phyloP scores from a whole-genome alignment of 92 coral and sea anemone genomes.

The Paragorgia papillata region DNA sequence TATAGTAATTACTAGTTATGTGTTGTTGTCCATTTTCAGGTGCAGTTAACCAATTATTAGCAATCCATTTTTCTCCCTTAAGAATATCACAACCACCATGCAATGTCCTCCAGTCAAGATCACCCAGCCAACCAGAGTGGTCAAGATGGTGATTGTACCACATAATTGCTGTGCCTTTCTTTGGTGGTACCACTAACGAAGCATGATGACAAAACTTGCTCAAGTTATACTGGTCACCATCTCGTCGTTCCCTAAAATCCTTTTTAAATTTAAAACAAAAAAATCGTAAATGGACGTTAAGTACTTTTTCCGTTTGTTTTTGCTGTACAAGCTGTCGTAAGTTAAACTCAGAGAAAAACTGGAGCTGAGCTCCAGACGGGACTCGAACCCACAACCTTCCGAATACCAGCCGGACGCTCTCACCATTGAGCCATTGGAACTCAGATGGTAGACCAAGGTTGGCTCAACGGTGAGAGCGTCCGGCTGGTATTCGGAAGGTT shows the following conservation, averaged over 20 bases:
- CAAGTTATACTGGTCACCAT: constrained; percentile 77
- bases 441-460: too few relatives aligned
- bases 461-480: too few relatives aligned
- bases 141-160: constrained; percentile 92
- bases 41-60: constrained; percentile 98
- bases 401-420: too few relatives aligned
- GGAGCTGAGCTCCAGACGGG: too few relatives aligned
- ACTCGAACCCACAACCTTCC: too few relatives aligned
- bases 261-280: constrained; percentile 14
- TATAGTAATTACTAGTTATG: constrained; percentile 28
- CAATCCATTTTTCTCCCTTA: constrained; percentile 87
- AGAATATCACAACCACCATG: constrained; percentile 95
- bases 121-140: constrained; percentile 92
- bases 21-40: constrained; percentile 57
- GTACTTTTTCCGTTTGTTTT: too few relatives aligned
- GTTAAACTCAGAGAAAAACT: too few relatives aligned
- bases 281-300: too few relatives aligned
- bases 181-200: constrained; percentile 78
- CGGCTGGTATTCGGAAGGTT: too few relatives aligned
- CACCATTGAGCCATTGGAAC: too few relatives aligned
- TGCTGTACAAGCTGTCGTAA: too few relatives aligned
- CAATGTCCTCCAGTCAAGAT: constrained; percentile 80
- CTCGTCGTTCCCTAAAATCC: constrained; percentile 84
- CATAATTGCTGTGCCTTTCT: constrained; percentile 95
- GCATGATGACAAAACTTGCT: constrained; percentile 84